phyloP scores from a whole-genome alignment of 2,797 vertebrate genomes.

The Erithacus rubecula region DNA sequence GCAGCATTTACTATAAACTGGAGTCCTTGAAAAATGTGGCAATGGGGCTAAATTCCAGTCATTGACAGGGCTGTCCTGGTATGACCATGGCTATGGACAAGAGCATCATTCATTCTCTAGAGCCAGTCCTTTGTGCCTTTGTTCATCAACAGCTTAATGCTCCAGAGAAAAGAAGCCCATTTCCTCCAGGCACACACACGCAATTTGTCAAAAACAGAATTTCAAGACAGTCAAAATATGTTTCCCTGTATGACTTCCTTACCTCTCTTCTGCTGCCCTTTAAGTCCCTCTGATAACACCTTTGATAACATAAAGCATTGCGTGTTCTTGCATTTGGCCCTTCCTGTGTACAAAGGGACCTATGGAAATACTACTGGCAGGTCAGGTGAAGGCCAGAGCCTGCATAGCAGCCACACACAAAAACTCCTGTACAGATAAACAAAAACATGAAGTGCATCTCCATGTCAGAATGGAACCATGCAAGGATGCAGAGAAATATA shows the following conservation, averaged over 20 bases:
- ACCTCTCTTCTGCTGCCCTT: neutral
- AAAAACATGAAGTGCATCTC: neutral
- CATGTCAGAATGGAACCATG: fast-evolving
- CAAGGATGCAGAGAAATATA: neutral
- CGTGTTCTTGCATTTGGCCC: neutral
- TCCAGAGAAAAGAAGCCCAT: neutral
- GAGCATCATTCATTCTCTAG: slow-evolving; percentile 34
- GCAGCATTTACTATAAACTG: neutral
- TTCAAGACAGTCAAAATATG: neutral
- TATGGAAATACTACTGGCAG: neutral
- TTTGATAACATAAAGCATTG: neutral
- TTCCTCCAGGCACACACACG: neutral
- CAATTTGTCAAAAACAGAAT: neutral
- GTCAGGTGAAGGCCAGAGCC: neutral
- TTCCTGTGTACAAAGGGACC: neutral
- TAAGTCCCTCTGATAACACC: neutral
- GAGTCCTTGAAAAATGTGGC: neutral
- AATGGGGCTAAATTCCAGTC: neutral
- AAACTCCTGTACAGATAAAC: neutral
- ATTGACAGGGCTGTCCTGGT: neutral
- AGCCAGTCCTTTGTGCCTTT: neutral
- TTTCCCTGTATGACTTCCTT: neutral
- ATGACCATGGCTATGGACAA: slow-evolving; percentile 8
- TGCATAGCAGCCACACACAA: no score
- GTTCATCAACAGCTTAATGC: neutral